phyloP scores from a whole-genome alignment of 2,797 vertebrate genomes.

The Dromococcyx pavoninus region DNA sequence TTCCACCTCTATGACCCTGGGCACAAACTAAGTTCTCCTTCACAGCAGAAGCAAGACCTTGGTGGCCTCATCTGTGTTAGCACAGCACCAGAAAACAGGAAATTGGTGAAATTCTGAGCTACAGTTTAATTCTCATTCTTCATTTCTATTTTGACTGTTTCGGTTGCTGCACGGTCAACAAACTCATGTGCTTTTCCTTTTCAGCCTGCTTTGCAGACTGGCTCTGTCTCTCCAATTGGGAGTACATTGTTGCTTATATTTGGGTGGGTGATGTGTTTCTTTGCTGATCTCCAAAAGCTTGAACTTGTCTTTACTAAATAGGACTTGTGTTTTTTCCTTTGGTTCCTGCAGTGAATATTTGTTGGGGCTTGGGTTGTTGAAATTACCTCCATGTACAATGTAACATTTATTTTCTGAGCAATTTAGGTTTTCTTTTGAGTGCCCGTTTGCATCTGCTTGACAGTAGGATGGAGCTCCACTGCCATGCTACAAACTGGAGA shows the following conservation, averaged over 20 bases:
- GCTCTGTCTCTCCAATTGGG: background rate
- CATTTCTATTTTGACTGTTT: background rate
- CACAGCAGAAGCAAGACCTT: background rate
- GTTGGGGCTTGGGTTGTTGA: background rate
- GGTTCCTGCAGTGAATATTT: background rate
- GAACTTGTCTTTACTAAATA: background rate
- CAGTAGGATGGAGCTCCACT: background rate
- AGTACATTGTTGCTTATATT: background rate
- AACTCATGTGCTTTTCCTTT: background rate
- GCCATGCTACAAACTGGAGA: background rate
- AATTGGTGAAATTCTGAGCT: background rate
- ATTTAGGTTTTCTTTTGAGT: background rate
- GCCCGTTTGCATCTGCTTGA: background rate
- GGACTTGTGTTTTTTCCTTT: background rate
- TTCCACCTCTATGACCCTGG: background rate
- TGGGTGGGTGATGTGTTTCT: background rate
- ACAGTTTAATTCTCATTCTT: background rate
- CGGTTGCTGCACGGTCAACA: background rate
- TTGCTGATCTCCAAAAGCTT: background rate
- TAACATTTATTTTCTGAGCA: background rate
- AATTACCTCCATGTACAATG: background rate
- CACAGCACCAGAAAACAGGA: background rate
- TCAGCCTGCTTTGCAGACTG: background rate
- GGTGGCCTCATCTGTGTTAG: background rate
- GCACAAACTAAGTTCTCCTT: background rate